Conservation (phyloP, 2,113 vertebrate species). For the Pagrus major region DNA sequence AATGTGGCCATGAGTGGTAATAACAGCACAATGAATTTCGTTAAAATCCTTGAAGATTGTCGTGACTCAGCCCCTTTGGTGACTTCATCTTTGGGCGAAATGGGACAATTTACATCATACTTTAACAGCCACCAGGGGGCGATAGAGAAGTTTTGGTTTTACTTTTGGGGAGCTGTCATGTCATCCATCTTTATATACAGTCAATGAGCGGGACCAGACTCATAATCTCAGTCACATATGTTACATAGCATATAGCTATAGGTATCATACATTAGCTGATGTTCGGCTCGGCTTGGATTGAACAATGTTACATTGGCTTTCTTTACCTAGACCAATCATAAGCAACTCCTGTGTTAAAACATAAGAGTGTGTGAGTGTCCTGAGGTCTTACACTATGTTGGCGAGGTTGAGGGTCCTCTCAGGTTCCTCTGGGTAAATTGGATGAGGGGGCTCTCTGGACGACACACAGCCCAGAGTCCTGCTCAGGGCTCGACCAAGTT, state of each 20-base stretch:
- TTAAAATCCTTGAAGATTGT: neutral
- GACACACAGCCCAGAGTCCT: conserved; percentile 94
- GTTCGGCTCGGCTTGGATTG: neutral
- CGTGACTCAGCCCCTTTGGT: neutral
- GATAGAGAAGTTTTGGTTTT: too few species aligned
- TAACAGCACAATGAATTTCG: neutral
- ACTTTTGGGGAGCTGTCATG: too few species aligned
- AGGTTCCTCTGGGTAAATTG: conserved; percentile 93
- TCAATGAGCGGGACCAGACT: too few species aligned
- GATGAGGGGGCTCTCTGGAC: conserved; percentile 89
- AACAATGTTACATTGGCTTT: neutral
- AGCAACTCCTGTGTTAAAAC: neutral
- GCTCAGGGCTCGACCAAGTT: conserved; percentile 94
- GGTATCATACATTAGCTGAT: neutral
- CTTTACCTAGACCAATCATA: neutral
- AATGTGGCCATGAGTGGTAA: neutral
- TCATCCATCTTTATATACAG: too few species aligned
- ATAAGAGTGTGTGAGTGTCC: neutral
- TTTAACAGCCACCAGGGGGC: too few species aligned
- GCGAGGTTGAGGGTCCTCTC: conserved; percentile 93
- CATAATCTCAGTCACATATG: too few species aligned
- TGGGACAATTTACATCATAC: too few species aligned
- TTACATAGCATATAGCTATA: too few species aligned
- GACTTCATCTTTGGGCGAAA: neutral
- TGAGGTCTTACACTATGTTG: conserved; percentile 90